Base-by-base conservation (phyloP, 2,888 invertebrate species). In the Phortica magna region DNA sequence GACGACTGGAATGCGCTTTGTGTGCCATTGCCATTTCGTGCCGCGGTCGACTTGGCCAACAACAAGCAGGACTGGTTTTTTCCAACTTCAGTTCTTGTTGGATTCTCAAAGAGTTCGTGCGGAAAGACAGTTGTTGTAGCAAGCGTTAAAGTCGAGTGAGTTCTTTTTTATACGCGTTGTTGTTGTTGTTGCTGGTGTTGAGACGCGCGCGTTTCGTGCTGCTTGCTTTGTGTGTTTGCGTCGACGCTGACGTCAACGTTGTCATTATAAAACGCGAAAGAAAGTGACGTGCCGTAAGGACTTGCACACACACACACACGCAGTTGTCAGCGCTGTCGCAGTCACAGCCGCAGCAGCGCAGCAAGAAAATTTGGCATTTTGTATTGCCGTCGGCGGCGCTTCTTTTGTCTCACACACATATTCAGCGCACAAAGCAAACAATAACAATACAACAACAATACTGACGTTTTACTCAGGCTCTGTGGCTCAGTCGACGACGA, bases 11-110 rank as follows among this genome's bases (percentile, higher is more conserved):
- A 89, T 75, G 73, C 22, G 74, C 42, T 55, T 76, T 59, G 76
- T 53, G 87, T 84, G 67, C 67, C 79, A 72, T n/a, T 83, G 41
- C 80, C 86, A 75, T 64, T 68, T 59, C 17, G 77, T 80, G 73
- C 61, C 77, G 31, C 86, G 43, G 10, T 31, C 19, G 65, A 10
- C 31, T 82, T 87, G 85, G 84, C 83, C 84, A 82, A 84, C 70
- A 71, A 71, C 82, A 82, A 80, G 81, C 89, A 90, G 90, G 90
- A 91, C 91, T 89, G 91, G 91, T 91, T 91, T 90, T 88, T 87
- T 88, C 88, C 88, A 88, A 87, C 88, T 90, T 91, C 90, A 92
- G 91, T 92, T 92, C 91, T 91, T 90, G 89, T 89, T 91, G 91
- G 90, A 90, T 91, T 91, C 90, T 90, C 90, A 89, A 89, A 90